Base-by-base conservation (phyloP, 2,113 vertebrate species). In the Calyptommatus sinebrachiatus region DNA sequence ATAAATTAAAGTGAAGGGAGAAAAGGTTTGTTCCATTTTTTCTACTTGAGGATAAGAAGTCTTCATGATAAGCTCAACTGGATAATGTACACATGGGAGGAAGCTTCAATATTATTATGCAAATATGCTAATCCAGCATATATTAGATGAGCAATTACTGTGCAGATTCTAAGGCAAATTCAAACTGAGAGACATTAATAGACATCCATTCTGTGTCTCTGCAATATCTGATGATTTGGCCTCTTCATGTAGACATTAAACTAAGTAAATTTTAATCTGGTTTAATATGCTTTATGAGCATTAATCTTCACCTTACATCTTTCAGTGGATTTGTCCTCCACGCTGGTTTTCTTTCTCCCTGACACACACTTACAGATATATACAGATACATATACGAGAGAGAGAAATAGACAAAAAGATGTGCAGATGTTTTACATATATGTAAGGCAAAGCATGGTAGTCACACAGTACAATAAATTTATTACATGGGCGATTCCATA, bases 231-330 rank as follows among this genome's bases (percentile, higher is more conserved):
- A 88, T 91, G 72, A 84, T 87, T 81, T 67, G 83, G 83, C 24
- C 79, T 69, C 84, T 69, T 84, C 78, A 87, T 65, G 70, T 85
- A 87, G 86, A 76, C 74, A 72, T 89, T 90, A 88, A 90, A 88
- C 83, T 86, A 83, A 88, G 61, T 85, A 88, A 91, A 91, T 78
- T 88, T 7, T 0, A 86, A 87, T 88, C 79, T 88, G 76, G 71
- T 69, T 89, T 88, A 90, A 92, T 81, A 86, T 84, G 85, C 81
- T 89, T 89, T 85, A 90, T 1, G 22, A 91, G 66, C 82, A 74
- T 80, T 91, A 91, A 90, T 91, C 87, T 88, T 85, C 83, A 80
- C 85, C 85, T 88, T 89, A 82, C 88, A 84, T 83, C 88, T 80
- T 85, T 73, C 82, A 85, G 85, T 85, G 86, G 84, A 81, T 85